Base-by-base conservation (phyloP, 2,113 vertebrate species). In the Strigops habroptila region DNA sequence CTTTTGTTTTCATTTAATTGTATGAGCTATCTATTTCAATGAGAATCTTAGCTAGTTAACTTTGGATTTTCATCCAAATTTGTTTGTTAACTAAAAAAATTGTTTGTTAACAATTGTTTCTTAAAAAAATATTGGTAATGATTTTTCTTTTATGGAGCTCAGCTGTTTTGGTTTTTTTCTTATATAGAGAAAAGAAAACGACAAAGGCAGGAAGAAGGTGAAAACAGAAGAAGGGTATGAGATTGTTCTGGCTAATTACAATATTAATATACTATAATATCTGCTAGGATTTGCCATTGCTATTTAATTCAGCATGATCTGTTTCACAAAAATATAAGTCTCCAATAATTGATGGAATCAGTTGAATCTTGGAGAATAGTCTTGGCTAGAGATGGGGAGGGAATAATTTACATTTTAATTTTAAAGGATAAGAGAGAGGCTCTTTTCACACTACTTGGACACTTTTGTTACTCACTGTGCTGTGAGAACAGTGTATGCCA, bases 141-240 rank as follows among this genome's bases (percentile, higher is more conserved):
- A 31, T 69, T 73, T 95, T 86, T 65, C 12, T 52, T 90, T 4
- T 77, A 6, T 81, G 22, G 67, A 53, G 41, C 65, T 95, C 82
- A 88, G 78, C 49, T 21, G 7, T 7, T 39, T 44, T 62, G 37
- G 35, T 62, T 86, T 93, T 92, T 23, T 95, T 94, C 30, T 18
- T 59, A 23, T 98, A 30, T 93, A 99, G 99, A 99, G 95, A 99
- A 98, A 97, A 99, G 99, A 96, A 99, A 98, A 97, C 97, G 98
- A 17, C 99, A 99, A 97, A 98, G 98, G 77, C 97, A 98, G 83
- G 98, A 99, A 95, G 98, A 99, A 95, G 98, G 98, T 83, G 98
- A 98, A 97, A 98, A 96, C 88, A 97, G 98, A 90, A 98, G 98
- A 97, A 98, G 98, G 98, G 99, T 99, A 96, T 97, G 98, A 97